These are phyloP conservation scores for Lateolabrax maculatus DNA, from an alignment of 2,797 vertebrate species.

Conservation along the genomic window DNA sequence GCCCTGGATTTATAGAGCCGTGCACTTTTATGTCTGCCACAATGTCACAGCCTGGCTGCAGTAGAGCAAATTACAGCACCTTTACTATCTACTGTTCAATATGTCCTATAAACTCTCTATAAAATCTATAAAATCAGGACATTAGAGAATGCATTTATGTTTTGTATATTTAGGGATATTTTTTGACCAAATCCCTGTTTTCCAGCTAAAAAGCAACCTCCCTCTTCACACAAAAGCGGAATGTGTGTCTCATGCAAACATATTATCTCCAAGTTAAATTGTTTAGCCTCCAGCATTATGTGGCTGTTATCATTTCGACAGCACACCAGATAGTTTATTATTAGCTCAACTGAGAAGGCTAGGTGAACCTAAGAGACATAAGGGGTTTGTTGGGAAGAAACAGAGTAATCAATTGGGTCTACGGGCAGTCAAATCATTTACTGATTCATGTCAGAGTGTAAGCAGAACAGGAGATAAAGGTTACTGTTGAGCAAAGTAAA, in stretches of 20 bases:
- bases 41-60: slow-evolving; percentile 50
- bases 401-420: slow-evolving; percentile 51
- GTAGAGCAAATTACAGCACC: slow-evolving; percentile 19
- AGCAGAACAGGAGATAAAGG: slow-evolving; percentile 39
- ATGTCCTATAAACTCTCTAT: neutral
- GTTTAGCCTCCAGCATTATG: slow-evolving; percentile 29
- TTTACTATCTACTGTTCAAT: neutral
- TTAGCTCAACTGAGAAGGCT: slow-evolving; percentile 34
- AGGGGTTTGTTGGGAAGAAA: slow-evolving; percentile 53
- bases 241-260: neutral
- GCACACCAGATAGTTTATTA: slow-evolving; percentile 39
- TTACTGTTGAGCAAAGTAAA: slow-evolving; percentile 28
- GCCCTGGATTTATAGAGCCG: slow-evolving; percentile 57
- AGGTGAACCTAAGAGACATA: slow-evolving; percentile 33
- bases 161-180: neutral
- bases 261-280: slow-evolving; percentile 13
- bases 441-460: slow-evolving; percentile 52
- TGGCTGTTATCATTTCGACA: slow-evolving; percentile 42
- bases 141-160: slow-evolving; percentile 5
- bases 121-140: slow-evolving; percentile 15
- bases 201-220: neutral
- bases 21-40: slow-evolving; percentile 56
- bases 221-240: neutral
- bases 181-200: slow-evolving; percentile 3
- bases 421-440: slow-evolving; percentile 66